These are phyloP conservation scores for Actinostola sp. DNA, from an alignment of 92 coral and sea anemone genomes.

Conservation along the genomic window DNA sequence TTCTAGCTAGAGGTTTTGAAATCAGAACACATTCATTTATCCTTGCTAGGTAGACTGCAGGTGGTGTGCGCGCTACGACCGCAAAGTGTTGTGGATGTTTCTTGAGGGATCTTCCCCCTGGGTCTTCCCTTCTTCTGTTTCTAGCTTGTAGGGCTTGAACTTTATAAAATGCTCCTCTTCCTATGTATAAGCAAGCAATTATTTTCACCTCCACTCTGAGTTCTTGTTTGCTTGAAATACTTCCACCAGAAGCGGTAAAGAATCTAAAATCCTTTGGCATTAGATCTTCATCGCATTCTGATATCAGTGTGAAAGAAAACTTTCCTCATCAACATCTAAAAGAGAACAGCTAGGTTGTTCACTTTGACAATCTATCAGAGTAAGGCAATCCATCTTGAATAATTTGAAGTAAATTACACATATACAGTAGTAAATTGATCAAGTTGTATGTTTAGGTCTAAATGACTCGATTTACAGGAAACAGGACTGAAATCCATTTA, in stretches of 20 bases:
- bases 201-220: not conserved
- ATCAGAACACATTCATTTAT: no score
- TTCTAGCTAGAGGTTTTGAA: no score
- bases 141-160: not conserved
- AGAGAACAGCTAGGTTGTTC: conserved; percentile 1
- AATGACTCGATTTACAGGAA: no score
- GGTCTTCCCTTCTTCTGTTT: not conserved
- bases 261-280: conserved; percentile 14
- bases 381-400: conserved; percentile 6
- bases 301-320: not conserved
- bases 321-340: not conserved
- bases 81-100: no score
- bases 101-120: not conserved
- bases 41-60: no score
- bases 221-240: not conserved
- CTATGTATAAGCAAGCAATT: not conserved
- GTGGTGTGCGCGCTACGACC: no score
- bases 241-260: not conserved
- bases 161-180: conserved; percentile 1
- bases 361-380: not conserved
- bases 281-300: conserved; percentile 1
- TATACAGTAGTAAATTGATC: not conserved
- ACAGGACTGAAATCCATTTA: no score
- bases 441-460: no score
- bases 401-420: not conserved